Evolutionary conservation across 2,113 vertebrate species (phyloP).

Genomic region (Pluvialis apricaria): DNA sequence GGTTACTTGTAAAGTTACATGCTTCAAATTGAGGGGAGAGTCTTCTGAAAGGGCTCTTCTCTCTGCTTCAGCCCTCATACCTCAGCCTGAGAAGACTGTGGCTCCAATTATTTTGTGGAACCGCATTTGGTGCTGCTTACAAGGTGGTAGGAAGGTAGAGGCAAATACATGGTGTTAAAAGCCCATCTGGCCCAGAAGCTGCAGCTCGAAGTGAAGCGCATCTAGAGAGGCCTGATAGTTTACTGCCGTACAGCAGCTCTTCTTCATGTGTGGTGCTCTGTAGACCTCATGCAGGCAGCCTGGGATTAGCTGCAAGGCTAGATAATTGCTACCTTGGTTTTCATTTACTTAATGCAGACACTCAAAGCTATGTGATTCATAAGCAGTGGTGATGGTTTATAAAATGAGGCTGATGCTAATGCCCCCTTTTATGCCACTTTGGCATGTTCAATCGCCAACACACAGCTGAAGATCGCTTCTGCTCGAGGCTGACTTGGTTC

Average conservation of each 20-base stretch:
- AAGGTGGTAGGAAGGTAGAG: background rate
- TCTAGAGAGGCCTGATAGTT: background rate
- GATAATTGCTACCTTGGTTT: background rate
- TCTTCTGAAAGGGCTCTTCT: background rate
- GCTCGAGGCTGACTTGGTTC: background rate
- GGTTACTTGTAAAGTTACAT: background rate
- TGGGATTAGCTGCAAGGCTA: background rate
- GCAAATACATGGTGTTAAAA: rapidly evolving
- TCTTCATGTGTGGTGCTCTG: rapidly evolving
- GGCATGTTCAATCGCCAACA: background rate
- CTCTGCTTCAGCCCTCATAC: background rate
- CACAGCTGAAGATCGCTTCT: background rate
- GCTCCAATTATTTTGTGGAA: background rate
- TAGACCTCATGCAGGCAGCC: background rate
- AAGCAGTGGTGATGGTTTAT: background rate
- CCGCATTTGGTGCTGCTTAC: rapidly evolving
- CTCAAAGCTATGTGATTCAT: background rate
- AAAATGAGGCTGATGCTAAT: background rate
- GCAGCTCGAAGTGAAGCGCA: background rate
- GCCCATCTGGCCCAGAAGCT: background rate
- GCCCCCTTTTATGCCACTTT: background rate
- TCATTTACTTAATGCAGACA: background rate
- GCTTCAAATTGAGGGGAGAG: background rate
- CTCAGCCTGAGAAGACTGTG: background rate
- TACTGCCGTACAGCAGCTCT: background rate